Evolutionary conservation across 2,797 vertebrate genomes (phyloP).

Genomic region (Phalloptychus januarius): DNA sequence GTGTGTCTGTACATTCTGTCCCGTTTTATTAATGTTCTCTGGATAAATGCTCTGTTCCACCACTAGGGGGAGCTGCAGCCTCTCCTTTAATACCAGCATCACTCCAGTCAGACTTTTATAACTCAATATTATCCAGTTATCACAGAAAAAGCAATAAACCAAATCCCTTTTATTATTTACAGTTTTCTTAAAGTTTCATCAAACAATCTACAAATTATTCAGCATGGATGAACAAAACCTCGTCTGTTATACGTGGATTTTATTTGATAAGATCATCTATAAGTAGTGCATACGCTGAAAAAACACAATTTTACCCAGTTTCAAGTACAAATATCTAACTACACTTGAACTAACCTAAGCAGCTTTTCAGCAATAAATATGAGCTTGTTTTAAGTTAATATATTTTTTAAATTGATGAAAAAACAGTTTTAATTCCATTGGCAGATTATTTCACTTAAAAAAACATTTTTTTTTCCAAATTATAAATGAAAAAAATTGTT

Average conservation of each 20-base stretch:
- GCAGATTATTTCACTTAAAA: too few relatives aligned
- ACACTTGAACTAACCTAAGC: too few relatives aligned
- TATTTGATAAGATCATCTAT: background rate
- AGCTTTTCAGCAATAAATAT: too few relatives aligned
- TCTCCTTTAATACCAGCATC: background rate
- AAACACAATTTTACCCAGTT: too few relatives aligned
- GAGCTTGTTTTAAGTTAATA: too few relatives aligned
- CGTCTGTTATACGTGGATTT: background rate
- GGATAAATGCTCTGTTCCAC: background rate
- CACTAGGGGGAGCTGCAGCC: background rate
- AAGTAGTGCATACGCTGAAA: background rate
- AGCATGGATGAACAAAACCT: background rate
- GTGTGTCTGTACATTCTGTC: background rate
- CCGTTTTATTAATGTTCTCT: background rate
- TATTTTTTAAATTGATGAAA: too few relatives aligned
- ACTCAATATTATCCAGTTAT: background rate
- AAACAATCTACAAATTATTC: background rate
- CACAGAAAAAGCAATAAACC: background rate
- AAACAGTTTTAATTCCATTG: too few relatives aligned
- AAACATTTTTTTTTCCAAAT: too few relatives aligned
- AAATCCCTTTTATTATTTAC: too few relatives aligned
- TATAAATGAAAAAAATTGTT: too few relatives aligned
- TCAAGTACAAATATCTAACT: too few relatives aligned
- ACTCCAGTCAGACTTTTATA: background rate
- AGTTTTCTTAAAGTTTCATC: background rate